Evolutionary conservation across 1,140 invertebrate species (phyloP).

Genomic region (Pseudomyrmex flavicornis): DNA sequence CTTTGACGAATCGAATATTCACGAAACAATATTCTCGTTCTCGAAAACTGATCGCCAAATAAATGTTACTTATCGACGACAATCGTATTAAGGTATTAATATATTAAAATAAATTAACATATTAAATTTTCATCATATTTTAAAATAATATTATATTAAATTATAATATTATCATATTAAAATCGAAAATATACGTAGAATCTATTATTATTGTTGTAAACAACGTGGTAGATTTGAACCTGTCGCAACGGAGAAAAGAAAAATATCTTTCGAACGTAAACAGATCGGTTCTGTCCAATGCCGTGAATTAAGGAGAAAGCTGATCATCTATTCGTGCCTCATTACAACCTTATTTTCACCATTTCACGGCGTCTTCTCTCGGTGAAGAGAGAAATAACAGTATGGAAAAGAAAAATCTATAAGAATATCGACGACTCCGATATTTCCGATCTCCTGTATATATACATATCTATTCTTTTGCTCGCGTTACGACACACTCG

Average conservation of each 20-base stretch:
- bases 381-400: background rate
- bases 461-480: conserved; percentile 8
- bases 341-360: conserved; percentile 11
- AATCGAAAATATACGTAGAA: background rate
- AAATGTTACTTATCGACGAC: too few species aligned
- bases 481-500: conserved; percentile 36
- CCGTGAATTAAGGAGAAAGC: conserved; percentile 54
- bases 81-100: too few species aligned
- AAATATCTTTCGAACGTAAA: background rate
- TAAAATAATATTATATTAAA: too few species aligned
- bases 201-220: background rate
- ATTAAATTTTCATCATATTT: too few species aligned
- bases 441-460: conserved; percentile 9
- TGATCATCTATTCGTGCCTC: conserved; percentile 13
- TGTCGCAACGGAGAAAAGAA: too few species aligned
- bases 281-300: conserved; percentile 3
- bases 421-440: conserved; percentile 27
- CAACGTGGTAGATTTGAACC: background rate
- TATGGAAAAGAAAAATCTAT: background rate
- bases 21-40: too few species aligned
- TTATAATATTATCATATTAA: too few species aligned
- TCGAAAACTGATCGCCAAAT: too few species aligned
- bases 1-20: too few species aligned
- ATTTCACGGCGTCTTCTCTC: background rate
- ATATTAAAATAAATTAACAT: too few species aligned